Conservation (phyloP, 2,888 invertebrate genomes). For the Hydroisotoma schaefferi region DNA sequence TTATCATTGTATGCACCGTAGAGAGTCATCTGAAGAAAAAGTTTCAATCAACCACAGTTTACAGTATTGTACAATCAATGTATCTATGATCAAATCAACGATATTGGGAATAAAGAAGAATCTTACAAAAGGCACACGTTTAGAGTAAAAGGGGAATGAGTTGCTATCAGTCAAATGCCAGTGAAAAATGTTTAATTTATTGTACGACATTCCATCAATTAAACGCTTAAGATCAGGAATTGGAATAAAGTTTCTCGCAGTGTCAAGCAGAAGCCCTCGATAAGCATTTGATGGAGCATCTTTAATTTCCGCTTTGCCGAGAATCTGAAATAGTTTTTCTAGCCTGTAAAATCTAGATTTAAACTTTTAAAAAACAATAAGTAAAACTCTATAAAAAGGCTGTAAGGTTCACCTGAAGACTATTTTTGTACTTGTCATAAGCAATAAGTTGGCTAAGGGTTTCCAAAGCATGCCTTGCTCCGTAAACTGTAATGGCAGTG, state of each 20-base stretch:
- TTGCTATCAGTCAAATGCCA: slow-evolving; percentile 88
- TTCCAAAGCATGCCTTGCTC: slow-evolving; percentile 72
- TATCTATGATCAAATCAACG: too few relatives aligned
- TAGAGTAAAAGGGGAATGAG: slow-evolving; percentile 82
- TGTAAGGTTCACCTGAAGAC: slow-evolving; percentile 58
- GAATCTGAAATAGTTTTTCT: slow-evolving; percentile 18
- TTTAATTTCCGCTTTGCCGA: slow-evolving; percentile 23
- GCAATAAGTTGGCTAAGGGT: slow-evolving; percentile 67
- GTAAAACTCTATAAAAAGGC: neutral
- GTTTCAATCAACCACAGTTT: too few relatives aligned
- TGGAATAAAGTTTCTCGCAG: slow-evolving; percentile 70
- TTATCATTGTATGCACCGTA: slow-evolving; percentile 58
- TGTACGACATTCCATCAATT: slow-evolving; percentile 82
- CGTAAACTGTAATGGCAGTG: slow-evolving; percentile 58
- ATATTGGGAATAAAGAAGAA: too few relatives aligned
- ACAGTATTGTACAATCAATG: neutral
- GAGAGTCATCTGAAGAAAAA: slow-evolving; percentile 68
- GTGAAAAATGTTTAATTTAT: slow-evolving; percentile 89
- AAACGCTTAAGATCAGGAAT: slow-evolving; percentile 68
- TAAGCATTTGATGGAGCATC: slow-evolving; percentile 54
- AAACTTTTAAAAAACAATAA: neutral
- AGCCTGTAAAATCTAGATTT: too few relatives aligned
- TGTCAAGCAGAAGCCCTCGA: slow-evolving; percentile 71
- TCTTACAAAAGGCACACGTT: slow-evolving; percentile 66
- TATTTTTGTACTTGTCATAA: slow-evolving; percentile 49